These are phyloP conservation scores for Neoarius graeffei DNA, from an alignment of 2,113 vertebrate species.

Conservation along the genomic window DNA sequence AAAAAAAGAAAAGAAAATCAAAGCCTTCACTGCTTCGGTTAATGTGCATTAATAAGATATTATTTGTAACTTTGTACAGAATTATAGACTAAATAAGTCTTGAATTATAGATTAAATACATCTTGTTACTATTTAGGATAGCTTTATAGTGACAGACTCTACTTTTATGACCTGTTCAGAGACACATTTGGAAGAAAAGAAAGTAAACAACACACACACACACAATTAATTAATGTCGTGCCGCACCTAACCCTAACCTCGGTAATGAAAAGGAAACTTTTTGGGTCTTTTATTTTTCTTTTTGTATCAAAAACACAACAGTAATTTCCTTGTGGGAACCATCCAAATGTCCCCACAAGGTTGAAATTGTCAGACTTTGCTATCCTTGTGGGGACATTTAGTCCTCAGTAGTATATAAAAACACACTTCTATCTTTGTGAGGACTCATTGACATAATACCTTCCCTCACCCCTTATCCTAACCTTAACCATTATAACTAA, in stretches of 20 bases:
- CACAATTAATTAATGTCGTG: background rate
- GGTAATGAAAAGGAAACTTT: too few species aligned
- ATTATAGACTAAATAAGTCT: background rate
- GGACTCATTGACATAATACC: background rate
- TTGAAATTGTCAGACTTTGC: too few species aligned
- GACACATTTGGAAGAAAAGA: background rate
- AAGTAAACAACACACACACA: slow-evolving; percentile 7
- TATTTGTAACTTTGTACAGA: background rate
- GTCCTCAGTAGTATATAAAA: too few species aligned
- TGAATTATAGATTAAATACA: too few species aligned
- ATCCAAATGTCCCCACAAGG: too few species aligned
- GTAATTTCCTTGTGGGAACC: too few species aligned
- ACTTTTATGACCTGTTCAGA: background rate
- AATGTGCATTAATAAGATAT: background rate
- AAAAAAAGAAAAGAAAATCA: background rate
- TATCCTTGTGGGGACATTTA: too few species aligned
- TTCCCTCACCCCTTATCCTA: too few species aligned
- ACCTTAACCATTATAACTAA: too few species aligned
- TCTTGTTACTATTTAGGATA: background rate
- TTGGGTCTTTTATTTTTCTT: too few species aligned
- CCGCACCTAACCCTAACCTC: too few species aligned
- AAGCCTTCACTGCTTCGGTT: background rate
- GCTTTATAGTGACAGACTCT: background rate
- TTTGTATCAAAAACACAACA: too few species aligned
- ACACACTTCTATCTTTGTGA: background rate